Conservation (phyloP, 2,888 invertebrate species). For the Bellardia bayeri region DNA sequence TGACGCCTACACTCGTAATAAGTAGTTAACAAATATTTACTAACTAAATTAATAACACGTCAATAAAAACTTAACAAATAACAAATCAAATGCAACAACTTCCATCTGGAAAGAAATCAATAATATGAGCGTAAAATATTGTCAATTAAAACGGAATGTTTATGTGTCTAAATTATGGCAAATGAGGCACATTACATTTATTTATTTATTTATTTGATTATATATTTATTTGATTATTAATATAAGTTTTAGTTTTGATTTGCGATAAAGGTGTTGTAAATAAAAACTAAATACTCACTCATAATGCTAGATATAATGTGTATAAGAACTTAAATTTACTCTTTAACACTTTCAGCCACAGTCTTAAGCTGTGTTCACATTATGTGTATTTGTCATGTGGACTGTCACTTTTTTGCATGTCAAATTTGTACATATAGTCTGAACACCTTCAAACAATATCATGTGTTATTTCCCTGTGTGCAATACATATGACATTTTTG, state of each 20-base stretch:
- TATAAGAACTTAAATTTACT: not conserved
- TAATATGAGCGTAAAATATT: not conserved
- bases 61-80: slow-evolving; percentile 18
- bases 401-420: no score
- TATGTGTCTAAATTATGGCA: slow-evolving; percentile 1
- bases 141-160: not conserved
- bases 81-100: slow-evolving; percentile 13
- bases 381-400: no score
- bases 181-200: not conserved
- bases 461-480: no score
- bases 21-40: slow-evolving; percentile 43
- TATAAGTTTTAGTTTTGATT: not conserved
- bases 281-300: not conserved
- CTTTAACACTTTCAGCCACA: no score
- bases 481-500: no score
- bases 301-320: not conserved
- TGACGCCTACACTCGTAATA: not conserved
- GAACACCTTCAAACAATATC: no score
- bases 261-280: not conserved
- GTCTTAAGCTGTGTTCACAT: no score
- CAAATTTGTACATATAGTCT: no score
- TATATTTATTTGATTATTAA: not conserved
- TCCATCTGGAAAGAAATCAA: not conserved
- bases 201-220: not conserved
- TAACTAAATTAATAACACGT: slow-evolving; percentile 28